A percentile compares a stretch with the other conserved stretches of the same genome.
phyloP scores from a whole-genome alignment of 2,888 invertebrate genomes.

The Stegophylla sp. region DNA sequence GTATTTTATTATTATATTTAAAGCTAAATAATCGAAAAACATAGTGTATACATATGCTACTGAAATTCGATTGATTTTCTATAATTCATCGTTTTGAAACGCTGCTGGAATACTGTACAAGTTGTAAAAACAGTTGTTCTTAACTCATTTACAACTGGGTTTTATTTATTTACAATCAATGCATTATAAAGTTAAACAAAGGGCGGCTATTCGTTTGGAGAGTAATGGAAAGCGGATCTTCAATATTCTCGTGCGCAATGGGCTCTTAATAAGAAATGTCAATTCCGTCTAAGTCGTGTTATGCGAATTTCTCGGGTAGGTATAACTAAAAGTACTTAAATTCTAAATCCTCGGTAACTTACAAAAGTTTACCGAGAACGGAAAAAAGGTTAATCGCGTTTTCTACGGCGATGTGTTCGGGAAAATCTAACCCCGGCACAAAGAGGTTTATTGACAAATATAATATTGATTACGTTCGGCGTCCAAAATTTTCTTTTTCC shows the following conservation, averaged over 20 bases:
- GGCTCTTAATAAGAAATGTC: not conserved
- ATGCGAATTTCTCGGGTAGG: not conserved
- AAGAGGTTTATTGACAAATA: not conserved
- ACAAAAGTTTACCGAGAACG: not conserved
- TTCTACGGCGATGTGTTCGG: not conserved
- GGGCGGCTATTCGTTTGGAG: not conserved
- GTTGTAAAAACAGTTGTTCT: too few relatives aligned
- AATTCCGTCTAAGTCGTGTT: slow-evolving; percentile 1
- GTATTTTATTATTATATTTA: too few relatives aligned
- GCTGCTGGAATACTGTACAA: too few relatives aligned
- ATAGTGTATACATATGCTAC: too few relatives aligned
- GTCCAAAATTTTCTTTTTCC: too few relatives aligned
- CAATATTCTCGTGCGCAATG: not conserved
- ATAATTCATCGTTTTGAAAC: too few relatives aligned
- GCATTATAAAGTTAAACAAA: not conserved
- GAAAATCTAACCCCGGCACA: not conserved
- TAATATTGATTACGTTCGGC: not conserved
- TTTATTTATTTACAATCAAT: not conserved
- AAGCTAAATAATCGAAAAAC: too few relatives aligned
- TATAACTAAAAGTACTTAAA: slow-evolving; percentile 1
- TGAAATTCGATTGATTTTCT: too few relatives aligned
- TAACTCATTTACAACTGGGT: too few relatives aligned
- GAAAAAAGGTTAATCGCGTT: slow-evolving; percentile 22
- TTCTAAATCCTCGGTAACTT: slow-evolving; percentile 13
- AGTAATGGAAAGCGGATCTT: not conserved